A percentile compares a stretch with the other conserved stretches of the same genome.
These are phyloP conservation scores for Anthonomus grandis DNA, from an alignment of 1,140 invertebrate genomes.

Conservation along the genomic window DNA sequence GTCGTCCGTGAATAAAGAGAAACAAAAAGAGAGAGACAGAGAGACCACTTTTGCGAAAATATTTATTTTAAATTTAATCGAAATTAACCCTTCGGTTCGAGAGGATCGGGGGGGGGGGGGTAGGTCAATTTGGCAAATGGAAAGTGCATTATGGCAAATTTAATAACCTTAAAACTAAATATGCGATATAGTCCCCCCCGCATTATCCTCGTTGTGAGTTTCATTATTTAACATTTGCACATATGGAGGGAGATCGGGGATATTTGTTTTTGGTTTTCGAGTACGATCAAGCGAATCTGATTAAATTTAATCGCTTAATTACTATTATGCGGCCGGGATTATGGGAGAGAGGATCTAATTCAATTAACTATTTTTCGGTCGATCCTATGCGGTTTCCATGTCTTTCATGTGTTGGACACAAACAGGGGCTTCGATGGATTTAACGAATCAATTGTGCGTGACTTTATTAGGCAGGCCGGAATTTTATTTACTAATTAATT, in stretches of 20 bases:
- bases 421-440: neutral
- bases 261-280: slow-evolving; percentile 10
- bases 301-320: slow-evolving; percentile 18
- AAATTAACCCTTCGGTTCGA: too few species aligned
- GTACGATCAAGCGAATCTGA: slow-evolving; percentile 8
- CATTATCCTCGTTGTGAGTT: too few species aligned
- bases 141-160: neutral
- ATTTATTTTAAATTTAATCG: too few species aligned
- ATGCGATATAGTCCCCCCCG: too few species aligned
- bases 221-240: slow-evolving; percentile 11
- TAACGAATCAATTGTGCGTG: too few species aligned
- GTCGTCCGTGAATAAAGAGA: too few species aligned
- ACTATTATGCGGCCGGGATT: slow-evolving; percentile 10
- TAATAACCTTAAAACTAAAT: slow-evolving; percentile 1
- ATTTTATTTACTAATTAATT: too few species aligned
- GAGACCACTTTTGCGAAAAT: too few species aligned
- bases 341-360: neutral
- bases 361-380: slow-evolving; percentile 6
- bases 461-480: too few species aligned
- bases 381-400: neutral
- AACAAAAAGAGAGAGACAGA: too few species aligned
- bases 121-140: neutral
- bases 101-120: too few species aligned
- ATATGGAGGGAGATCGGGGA: neutral
- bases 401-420: neutral